Evolutionary conservation across 2,888 invertebrate species (phyloP).

Genomic region (Limnephilus marmoratus): DNA sequence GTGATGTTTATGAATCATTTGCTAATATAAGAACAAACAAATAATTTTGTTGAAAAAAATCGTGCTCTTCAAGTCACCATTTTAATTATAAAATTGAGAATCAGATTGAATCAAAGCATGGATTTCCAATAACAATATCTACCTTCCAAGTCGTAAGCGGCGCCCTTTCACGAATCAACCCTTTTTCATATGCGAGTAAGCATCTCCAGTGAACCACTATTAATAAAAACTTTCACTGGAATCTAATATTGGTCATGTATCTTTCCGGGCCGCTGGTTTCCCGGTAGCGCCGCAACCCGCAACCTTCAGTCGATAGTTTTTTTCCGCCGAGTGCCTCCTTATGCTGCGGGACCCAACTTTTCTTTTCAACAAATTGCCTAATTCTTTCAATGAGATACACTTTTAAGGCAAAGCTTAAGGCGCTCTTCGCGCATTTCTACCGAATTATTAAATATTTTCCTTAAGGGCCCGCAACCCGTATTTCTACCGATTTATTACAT

Average conservation of each 20-base stretch:
- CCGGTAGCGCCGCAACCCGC: not conserved
- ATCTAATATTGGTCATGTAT: constrained; percentile 26
- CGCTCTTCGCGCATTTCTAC: too few relatives aligned
- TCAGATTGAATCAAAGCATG: not conserved
- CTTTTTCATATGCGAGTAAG: not conserved
- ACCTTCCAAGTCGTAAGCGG: not conserved
- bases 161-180: not conserved
- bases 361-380: constrained; percentile 7
- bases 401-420: too few relatives aligned
- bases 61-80: not conserved
- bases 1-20: too few relatives aligned
- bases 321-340: constrained; percentile 14
- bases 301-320: not conserved
- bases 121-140: not conserved
- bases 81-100: not conserved
- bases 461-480: too few relatives aligned
- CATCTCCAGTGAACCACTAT: not conserved
- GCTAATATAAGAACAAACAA: too few relatives aligned
- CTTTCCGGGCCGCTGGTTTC: not conserved
- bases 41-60: not conserved
- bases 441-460: too few relatives aligned
- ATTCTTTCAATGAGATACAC: constrained; percentile 3
- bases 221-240: constrained; percentile 11
- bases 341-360: not conserved
- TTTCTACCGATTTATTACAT: too few relatives aligned